A percentile compares a stretch with the other conserved stretches of the same genome.
Conservation (phyloP, 2,797 vertebrate species). For the Squalus acanthias region DNA sequence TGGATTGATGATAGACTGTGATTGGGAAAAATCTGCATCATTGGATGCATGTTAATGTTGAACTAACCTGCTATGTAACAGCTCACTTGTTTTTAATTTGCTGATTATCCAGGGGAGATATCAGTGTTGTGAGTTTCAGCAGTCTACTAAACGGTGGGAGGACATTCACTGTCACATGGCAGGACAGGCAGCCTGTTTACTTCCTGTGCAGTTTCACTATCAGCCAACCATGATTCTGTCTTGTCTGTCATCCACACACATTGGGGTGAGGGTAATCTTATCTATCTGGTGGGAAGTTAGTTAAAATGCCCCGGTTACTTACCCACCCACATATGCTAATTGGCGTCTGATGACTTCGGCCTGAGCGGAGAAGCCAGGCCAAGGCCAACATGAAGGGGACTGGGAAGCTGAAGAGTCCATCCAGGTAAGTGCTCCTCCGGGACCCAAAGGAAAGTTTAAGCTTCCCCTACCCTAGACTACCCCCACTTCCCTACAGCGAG, state of each 20-base stretch:
- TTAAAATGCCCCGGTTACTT: neutral
- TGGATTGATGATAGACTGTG: neutral
- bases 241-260: neutral
- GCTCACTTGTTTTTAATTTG: neutral
- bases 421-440: neutral
- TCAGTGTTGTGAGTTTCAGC: neutral
- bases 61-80: neutral
- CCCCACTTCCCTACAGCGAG: neutral
- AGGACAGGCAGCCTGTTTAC: neutral
- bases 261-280: neutral
- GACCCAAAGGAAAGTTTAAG: neutral
- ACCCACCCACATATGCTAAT: neutral
- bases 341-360: neutral
- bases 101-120: neutral
- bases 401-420: neutral
- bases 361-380: neutral
- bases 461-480: neutral
- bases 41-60: neutral
- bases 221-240: neutral
- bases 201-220: slow-evolving; percentile 7
- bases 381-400: neutral
- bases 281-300: neutral
- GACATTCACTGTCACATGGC: neutral
- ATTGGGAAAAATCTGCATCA: neutral
- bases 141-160: neutral